phyloP scores from a whole-genome alignment of 2,113 vertebrate species.

The Sciurus niger region DNA sequence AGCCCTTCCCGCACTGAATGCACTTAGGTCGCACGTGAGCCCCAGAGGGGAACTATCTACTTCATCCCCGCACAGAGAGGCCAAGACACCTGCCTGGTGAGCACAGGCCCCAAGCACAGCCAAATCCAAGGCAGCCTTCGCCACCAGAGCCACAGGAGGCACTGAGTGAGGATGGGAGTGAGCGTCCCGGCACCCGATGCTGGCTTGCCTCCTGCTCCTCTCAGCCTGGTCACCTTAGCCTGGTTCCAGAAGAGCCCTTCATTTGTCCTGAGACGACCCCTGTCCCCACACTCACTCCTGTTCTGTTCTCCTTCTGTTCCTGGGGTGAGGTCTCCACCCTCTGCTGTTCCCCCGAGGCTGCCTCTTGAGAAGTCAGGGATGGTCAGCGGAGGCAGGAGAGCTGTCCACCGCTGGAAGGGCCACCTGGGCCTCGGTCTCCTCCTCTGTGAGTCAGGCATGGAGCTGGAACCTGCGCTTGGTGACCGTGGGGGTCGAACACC shows the following conservation, averaged over 20 bases:
- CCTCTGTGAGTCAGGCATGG: neutral
- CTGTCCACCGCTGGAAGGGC: too few relatives aligned
- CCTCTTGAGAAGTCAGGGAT: neutral
- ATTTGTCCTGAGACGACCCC: neutral
- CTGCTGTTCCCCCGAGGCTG: accelerated
- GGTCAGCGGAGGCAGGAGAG: accelerated
- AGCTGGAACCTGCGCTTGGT: accelerated
- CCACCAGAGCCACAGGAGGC: neutral
- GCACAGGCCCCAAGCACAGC: accelerated
- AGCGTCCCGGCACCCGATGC: neutral
- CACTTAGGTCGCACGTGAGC: accelerated
- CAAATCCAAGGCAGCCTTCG: accelerated
- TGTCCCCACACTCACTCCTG: accelerated
- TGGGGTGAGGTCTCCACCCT: accelerated
- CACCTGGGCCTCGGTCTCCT: neutral
- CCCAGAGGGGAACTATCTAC: accelerated
- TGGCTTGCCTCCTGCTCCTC: accelerated
- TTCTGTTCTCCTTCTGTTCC: too few relatives aligned
- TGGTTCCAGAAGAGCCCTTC: neutral
- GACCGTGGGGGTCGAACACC: accelerated
- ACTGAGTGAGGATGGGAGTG: accelerated
- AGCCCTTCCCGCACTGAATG: too few relatives aligned
- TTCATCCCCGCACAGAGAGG: accelerated
- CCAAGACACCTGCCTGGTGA: neutral
- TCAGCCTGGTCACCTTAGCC: accelerated